phyloP scores from a whole-genome alignment of 2,113 vertebrate genomes.

The Cyprinodon variegatus region DNA sequence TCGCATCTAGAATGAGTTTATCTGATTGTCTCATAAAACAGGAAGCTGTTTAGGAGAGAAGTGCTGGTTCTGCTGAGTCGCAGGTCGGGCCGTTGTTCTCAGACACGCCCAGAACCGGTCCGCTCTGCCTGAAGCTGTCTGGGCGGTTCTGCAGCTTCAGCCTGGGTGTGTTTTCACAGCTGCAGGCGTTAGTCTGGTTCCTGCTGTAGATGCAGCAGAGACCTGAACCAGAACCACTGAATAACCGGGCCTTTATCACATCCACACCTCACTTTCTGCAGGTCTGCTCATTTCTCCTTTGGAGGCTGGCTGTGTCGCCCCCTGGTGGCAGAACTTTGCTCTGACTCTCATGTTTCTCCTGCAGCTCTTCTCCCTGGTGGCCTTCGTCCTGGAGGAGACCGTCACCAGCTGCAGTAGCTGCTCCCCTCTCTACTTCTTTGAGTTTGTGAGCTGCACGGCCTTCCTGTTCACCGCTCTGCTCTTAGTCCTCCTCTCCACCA shows the following conservation, averaged over 20 bases:
- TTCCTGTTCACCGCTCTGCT: slow-evolving; percentile 86
- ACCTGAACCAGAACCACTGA: too few relatives aligned
- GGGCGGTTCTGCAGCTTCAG: not conserved
- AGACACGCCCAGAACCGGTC: not conserved
- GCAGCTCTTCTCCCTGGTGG: slow-evolving; percentile 86
- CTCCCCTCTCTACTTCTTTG: slow-evolving; percentile 88
- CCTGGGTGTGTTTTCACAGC: not conserved
- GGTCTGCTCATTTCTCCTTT: too few relatives aligned
- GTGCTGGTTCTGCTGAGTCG: not conserved
- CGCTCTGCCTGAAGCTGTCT: not conserved
- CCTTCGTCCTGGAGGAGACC: slow-evolving; percentile 89
- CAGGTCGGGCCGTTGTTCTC: not conserved
- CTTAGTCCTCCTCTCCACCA: slow-evolving; percentile 81
- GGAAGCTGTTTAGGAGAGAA: too few relatives aligned
- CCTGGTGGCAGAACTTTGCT: not conserved
- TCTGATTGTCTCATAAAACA: too few relatives aligned
- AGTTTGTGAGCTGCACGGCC: slow-evolving; percentile 89
- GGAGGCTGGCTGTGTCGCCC: not conserved
- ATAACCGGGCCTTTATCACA: too few relatives aligned
- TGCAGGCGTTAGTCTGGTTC: too few relatives aligned
- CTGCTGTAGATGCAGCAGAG: too few relatives aligned
- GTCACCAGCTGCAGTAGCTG: slow-evolving; percentile 80
- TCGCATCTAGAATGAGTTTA: too few relatives aligned
- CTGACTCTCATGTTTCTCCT: not conserved
- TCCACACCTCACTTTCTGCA: too few relatives aligned